Conservation (phyloP, 2,113 vertebrate genomes). For the Dissostichus mawsoni region DNA sequence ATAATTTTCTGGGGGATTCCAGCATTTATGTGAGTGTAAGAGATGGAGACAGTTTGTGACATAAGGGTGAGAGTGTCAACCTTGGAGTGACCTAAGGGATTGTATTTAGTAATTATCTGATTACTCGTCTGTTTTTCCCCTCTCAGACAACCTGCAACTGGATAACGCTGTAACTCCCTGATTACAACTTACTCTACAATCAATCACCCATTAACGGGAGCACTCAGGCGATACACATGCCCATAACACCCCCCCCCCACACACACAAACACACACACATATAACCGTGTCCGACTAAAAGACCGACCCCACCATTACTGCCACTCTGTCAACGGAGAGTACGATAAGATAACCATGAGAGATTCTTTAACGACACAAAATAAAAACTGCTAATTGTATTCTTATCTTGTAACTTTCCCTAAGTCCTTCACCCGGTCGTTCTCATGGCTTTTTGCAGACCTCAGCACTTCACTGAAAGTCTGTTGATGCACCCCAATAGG, state of each 20-base stretch:
- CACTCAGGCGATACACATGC: slow-evolving; percentile 9
- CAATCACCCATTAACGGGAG: slow-evolving; percentile 64
- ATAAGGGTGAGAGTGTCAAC: slow-evolving; percentile 48
- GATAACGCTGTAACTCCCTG: slow-evolving; percentile 68
- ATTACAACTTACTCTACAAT: slow-evolving; percentile 71
- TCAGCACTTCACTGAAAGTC: slow-evolving; percentile 53
- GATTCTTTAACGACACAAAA: slow-evolving; percentile 28
- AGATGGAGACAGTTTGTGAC: neutral
- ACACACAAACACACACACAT: neutral
- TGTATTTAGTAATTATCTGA: slow-evolving; percentile 78
- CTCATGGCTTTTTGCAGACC: slow-evolving; percentile 37
- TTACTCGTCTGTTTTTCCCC: slow-evolving; percentile 66
- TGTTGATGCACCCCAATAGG: neutral
- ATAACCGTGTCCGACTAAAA: neutral
- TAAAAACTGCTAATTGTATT: neutral
- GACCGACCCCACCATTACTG: neutral
- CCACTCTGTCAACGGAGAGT: neutral
- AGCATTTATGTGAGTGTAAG: neutral
- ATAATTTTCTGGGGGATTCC: too few species aligned
- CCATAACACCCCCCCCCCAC: neutral
- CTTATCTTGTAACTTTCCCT: slow-evolving; percentile 30
- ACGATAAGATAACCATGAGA: neutral
- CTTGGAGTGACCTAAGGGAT: slow-evolving; percentile 68
- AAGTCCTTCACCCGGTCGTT: slow-evolving; percentile 9
- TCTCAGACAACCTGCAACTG: slow-evolving; percentile 66